Conservation (phyloP, 2,113 vertebrate species). For the Pedetes capensis region DNA sequence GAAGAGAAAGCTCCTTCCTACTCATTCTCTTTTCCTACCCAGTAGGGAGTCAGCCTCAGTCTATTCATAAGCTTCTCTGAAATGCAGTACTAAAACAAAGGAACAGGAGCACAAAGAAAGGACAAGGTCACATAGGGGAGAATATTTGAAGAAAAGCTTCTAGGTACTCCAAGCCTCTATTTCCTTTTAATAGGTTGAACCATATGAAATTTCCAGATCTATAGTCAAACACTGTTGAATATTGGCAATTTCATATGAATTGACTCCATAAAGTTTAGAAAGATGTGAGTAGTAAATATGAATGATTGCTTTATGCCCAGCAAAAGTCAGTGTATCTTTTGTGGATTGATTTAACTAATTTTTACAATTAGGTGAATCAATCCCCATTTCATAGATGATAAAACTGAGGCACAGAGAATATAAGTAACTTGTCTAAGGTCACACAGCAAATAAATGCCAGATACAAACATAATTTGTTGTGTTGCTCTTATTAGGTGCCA, state of each 20-base stretch:
- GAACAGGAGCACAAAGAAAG: neutral
- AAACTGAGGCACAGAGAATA: too few relatives aligned
- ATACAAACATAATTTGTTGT: neutral
- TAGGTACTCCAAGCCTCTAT: neutral
- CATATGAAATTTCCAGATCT: neutral
- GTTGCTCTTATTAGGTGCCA: too few relatives aligned
- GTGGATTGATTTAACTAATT: neutral
- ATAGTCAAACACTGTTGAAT: neutral
- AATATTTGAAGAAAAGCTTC: neutral
- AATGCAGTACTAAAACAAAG: neutral
- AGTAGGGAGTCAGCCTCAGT: neutral
- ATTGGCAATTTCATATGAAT: neutral
- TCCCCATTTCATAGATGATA: neutral
- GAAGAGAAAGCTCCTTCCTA: neutral
- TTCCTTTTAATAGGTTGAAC: neutral
- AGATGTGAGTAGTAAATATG: neutral
- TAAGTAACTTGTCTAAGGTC: neutral
- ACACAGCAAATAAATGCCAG: neutral
- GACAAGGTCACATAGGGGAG: neutral
- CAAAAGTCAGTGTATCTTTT: neutral
- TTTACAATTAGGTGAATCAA: neutral
- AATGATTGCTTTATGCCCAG: neutral
- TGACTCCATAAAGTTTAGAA: neutral
- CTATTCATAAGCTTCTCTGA: neutral
- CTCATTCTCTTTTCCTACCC: neutral